These are phyloP conservation scores for Paradisaea rubra DNA, from an alignment of 2,113 vertebrate species.

Conservation along the genomic window DNA sequence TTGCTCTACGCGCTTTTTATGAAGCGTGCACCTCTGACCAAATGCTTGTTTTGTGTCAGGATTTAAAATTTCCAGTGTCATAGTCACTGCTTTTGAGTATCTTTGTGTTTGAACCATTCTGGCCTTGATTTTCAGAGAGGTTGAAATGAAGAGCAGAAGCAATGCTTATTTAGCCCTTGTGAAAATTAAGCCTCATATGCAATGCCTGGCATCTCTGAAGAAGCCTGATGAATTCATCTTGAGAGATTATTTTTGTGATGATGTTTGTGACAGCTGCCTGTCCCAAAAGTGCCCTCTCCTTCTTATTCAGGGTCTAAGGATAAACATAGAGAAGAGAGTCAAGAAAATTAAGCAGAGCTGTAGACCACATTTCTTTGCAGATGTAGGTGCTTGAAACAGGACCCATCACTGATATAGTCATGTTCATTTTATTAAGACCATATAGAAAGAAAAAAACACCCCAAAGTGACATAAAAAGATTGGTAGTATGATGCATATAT, in stretches of 20 bases:
- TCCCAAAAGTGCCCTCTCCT: neutral
- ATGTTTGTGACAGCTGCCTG: neutral
- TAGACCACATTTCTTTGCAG: neutral
- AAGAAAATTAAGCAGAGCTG: neutral
- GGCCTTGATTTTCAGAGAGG: neutral
- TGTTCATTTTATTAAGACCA: neutral
- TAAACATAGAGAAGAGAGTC: neutral
- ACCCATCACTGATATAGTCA: neutral
- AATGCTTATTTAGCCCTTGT: neutral
- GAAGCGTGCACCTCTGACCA: neutral
- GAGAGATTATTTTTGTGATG: neutral
- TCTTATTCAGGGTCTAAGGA: neutral
- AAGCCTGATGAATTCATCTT: neutral
- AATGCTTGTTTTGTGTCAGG: neutral
- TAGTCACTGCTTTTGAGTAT: neutral
- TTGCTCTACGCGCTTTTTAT: neutral
- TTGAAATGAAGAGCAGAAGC: constrained; percentile 39
- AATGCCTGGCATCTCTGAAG: neutral
- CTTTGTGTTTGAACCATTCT: neutral
- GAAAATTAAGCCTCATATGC: neutral
- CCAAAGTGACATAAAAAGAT: neutral
- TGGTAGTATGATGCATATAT: neutral
- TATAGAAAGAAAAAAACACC: neutral
- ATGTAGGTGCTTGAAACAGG: neutral
- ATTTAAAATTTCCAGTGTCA: neutral